Base-by-base conservation (phyloP, 2,113 vertebrate genomes). In the Varanus salvator region DNA sequence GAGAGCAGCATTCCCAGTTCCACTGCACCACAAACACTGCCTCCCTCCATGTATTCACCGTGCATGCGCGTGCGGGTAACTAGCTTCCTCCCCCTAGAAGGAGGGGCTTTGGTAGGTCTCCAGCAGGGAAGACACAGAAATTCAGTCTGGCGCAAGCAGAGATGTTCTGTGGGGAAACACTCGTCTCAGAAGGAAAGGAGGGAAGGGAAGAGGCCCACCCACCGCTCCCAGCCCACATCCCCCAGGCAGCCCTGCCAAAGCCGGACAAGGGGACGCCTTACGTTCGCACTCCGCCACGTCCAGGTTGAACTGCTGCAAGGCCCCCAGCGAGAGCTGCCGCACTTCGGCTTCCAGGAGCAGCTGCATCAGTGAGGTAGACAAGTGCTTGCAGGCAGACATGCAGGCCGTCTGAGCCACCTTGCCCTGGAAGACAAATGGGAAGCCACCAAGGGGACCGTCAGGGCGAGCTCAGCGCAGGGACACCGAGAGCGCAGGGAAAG, bases 371-470 rank as follows among this genome's bases (percentile, higher is more conserved):
- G 98, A 99, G 12, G 98, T 99, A 92, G 99, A 98, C 87, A 99
- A 98, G 96, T 99, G 99, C 21, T 99, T 99, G 95, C 99, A 99
- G 27, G 99, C 98, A 0, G 99, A 99, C 99, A 99, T 99, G 90
- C 99, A 99, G 25, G 99, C 99, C 0, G 99, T 99, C 98, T 99
- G 99, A 0, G 99, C 99, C 92, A 99, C 99, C 92, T 99, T 99
- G 21, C 98, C 99, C 99, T 99, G 96, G 71, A 91, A 92, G 83
- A 92, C 12, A 95, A 88, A 85, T 77, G 14, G 6, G 19, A 93
- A 80, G 77, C 4, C 2, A 38, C 17, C 54, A 83, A 75, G 3
- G 52, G 5, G 38, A 5, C 3, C n/a, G 27, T 0, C 0, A 0
- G 44, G 52, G 6, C 9, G 7, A 31, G 0, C 38, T 0, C 2